phyloP scores from a whole-genome alignment of 2,888 invertebrate species.

The Dione vanillae region DNA sequence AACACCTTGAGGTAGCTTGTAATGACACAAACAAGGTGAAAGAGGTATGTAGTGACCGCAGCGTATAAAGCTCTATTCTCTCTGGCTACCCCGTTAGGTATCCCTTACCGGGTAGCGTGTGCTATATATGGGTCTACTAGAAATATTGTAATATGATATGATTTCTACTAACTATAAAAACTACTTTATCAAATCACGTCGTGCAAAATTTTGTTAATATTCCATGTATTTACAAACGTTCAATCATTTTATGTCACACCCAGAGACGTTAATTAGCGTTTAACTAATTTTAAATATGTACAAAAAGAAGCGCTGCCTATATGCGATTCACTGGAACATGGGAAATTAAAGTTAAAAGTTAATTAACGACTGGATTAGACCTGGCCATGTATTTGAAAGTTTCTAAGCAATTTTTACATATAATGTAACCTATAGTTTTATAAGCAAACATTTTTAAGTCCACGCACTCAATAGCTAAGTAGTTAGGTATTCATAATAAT shows the following conservation, averaged over 20 bases:
- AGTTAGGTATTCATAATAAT: no score
- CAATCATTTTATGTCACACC: not conserved
- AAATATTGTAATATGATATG: conserved; percentile 11
- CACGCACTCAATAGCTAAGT: conserved; percentile 6
- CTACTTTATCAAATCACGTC: conserved; percentile 79
- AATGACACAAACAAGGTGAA: no score
- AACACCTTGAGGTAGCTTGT: no score
- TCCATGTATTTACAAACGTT: conserved; percentile 3
- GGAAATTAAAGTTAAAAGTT: not conserved
- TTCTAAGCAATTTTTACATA: conserved; percentile 21
- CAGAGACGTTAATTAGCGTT: not conserved
- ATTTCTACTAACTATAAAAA: conserved; percentile 44
- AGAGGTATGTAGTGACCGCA: no score
- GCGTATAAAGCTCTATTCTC: no score
- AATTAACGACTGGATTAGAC: not conserved
- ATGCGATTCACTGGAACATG: not conserved
- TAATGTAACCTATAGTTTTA: not conserved
- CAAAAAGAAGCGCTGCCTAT: not conserved
- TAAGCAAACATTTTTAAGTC: conserved; percentile 9
- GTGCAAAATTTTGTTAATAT: conserved; percentile 60
- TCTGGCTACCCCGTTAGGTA: no score
- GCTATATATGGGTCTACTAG: not conserved
- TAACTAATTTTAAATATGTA: not conserved
- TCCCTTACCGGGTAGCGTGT: no score
- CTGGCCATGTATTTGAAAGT: not conserved